phyloP scores from a whole-genome alignment of 2,113 vertebrate species.

The Formicarius rufipectus region DNA sequence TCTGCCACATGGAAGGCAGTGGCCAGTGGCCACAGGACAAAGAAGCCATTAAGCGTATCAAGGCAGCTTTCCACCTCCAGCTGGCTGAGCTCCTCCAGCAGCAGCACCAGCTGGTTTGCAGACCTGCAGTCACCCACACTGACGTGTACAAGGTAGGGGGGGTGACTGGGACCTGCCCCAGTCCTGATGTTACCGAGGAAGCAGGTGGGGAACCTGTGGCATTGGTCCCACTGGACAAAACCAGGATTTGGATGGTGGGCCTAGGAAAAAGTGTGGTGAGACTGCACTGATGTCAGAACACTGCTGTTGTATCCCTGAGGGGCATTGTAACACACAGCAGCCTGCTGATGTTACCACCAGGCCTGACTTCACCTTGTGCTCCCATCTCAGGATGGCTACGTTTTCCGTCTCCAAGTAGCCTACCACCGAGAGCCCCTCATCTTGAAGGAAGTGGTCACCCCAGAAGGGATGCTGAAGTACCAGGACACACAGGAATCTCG shows the following conservation, averaged over 20 bases:
- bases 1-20: constrained; percentile 97
- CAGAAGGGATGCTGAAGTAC: constrained; percentile 85
- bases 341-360: background rate
- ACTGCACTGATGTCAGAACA: background rate
- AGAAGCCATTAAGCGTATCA: constrained; percentile 86
- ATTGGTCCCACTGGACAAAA: background rate
- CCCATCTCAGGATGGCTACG: constrained; percentile 83
- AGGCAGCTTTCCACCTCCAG: constrained; percentile 89
- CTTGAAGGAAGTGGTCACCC: constrained; percentile 82
- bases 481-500: constrained; percentile 86
- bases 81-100: constrained; percentile 83
- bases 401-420: constrained; percentile 89
- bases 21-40: constrained; percentile 92
- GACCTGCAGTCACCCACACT: constrained; percentile 76
- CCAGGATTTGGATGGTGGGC: background rate
- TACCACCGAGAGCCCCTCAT: constrained; percentile 92
- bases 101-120: constrained; percentile 82
- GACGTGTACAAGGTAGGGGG: constrained; percentile 83
- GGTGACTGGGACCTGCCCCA: accelerated
- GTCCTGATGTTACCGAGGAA: accelerated
- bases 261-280: background rate
- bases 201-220: background rate
- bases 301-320: background rate
- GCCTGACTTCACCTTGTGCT: background rate
- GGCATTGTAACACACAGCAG: background rate